Conservation (phyloP, 2,888 invertebrate species). For the Dryococelus australis region DNA sequence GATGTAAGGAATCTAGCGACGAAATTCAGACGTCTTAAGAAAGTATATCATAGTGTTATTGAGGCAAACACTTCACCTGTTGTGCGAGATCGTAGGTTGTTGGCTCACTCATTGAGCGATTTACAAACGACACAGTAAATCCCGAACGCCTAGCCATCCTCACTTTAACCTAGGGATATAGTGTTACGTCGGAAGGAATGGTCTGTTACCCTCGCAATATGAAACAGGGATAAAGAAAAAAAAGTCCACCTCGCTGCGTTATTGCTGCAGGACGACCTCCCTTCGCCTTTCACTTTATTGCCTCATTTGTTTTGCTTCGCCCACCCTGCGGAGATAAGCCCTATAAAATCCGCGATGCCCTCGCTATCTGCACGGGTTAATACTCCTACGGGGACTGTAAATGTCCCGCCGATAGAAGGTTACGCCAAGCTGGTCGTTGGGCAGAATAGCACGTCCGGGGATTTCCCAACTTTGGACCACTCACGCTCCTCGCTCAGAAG, state of each 20-base stretch:
- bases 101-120: no score
- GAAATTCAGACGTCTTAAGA: no score
- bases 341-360: background rate
- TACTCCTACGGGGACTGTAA: background rate
- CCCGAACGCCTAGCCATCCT: no score
- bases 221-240: background rate
- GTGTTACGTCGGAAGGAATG: no score
- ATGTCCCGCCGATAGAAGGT: slow-evolving; percentile 7
- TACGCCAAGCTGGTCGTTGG: background rate
- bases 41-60: no score
- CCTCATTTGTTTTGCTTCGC: background rate
- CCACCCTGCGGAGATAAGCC: background rate
- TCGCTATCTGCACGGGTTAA: background rate
- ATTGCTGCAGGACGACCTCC: background rate
- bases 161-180: no score
- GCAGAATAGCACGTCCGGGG: background rate
- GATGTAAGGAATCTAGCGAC: no score
- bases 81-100: no score
- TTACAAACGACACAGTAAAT: no score
- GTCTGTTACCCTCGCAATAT: background rate
- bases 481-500: background rate
- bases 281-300: background rate
- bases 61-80: no score
- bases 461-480: background rate
- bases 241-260: background rate